Evolutionary conservation across 2,888 invertebrate species (phyloP).

Genomic region (Pediacus dermestoides): DNA sequence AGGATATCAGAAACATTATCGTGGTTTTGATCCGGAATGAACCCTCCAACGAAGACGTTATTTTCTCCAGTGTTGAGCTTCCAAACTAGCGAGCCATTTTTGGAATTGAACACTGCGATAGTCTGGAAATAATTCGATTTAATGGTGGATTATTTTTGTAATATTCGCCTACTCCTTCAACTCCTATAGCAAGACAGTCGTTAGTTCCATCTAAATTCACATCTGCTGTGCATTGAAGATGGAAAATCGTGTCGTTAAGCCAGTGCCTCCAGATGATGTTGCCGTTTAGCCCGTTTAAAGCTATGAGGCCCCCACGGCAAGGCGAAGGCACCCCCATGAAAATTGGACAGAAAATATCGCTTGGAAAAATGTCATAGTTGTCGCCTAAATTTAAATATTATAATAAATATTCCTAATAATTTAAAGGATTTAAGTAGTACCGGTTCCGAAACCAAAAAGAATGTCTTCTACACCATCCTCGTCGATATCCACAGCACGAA

Average conservation of each 20-base stretch:
- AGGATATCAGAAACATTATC: constrained; percentile 69
- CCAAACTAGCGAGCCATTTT: constrained; percentile 67
- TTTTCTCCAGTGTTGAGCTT: constrained; percentile 49
- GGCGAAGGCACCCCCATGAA: constrained; percentile 59
- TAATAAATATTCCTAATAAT: constrained; percentile 6
- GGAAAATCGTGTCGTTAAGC: constrained; percentile 69
- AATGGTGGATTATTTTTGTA: constrained; percentile 3
- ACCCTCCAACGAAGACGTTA: constrained; percentile 68
- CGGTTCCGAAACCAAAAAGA: constrained; percentile 74
- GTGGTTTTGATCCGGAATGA: constrained; percentile 64
- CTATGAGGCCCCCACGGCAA: constrained; percentile 73
- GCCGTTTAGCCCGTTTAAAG: constrained; percentile 70
- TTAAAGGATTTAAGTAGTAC: constrained; percentile 46
- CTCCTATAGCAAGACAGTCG: constrained; percentile 72
- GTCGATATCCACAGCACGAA: constrained; percentile 69
- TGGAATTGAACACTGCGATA: constrained; percentile 63
- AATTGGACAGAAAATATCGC: constrained; percentile 60
- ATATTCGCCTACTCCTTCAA: constrained; percentile 59
- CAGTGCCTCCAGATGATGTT: constrained; percentile 71
- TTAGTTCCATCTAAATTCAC: constrained; percentile 63
- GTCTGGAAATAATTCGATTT: constrained; percentile 48
- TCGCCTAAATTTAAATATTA: constrained; percentile 33
- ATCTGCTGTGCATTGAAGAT: constrained; percentile 68
- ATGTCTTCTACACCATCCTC: constrained; percentile 68
- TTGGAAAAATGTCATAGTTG: constrained; percentile 57